Base-by-base conservation (phyloP, 2,113 vertebrate genomes). In the Meriones unguiculatus region DNA sequence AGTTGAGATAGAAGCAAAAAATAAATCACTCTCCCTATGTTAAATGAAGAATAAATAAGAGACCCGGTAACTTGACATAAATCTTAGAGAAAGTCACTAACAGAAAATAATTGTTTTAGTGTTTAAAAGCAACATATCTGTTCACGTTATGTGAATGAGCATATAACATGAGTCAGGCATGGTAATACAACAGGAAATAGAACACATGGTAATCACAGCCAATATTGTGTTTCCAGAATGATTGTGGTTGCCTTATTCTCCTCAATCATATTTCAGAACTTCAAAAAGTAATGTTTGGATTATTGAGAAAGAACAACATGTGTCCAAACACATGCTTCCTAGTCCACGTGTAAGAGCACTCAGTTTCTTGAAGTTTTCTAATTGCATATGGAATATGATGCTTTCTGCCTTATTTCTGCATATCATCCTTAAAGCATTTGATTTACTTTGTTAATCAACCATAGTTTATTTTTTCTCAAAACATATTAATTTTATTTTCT, bases 1-100 rank as follows among this genome's bases (percentile, higher is more conserved):
- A 91, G 54, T 91, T 89, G 69, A 96, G 70, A 93, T 72, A 85
- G 76, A 95, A 57, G 69, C 93, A 62, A 64, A 85, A 65, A 92
- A 41, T 28, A 32, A 50, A 64, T 92, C 90, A 46, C 57, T 82
- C 14, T 95, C 7, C n/a, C 24, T 87, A 52, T 41, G 62, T 82
- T 54, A 87, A 75, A n/a, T 84, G 50, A 92, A 87, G 32, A 73
- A 75, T 92, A 87, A 87, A 87, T 96, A 69, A 94, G 41, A 93
- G 87, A 85, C 8, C 50, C 46, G 69, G 8, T 64, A 93, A 94
- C n/a, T 8, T 38, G 52, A 57, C 54, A 95, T 87, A 76, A 57
- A 86, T 95, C 20, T 96, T 91, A 80, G 41, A 67, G 64, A 85
- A 92, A 92, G 11, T 25, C 50, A 90, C 88, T 85, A 81, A 72